Evolutionary conservation across 2,797 vertebrate species (phyloP).

Genomic region (Rhincodon typus): DNA sequence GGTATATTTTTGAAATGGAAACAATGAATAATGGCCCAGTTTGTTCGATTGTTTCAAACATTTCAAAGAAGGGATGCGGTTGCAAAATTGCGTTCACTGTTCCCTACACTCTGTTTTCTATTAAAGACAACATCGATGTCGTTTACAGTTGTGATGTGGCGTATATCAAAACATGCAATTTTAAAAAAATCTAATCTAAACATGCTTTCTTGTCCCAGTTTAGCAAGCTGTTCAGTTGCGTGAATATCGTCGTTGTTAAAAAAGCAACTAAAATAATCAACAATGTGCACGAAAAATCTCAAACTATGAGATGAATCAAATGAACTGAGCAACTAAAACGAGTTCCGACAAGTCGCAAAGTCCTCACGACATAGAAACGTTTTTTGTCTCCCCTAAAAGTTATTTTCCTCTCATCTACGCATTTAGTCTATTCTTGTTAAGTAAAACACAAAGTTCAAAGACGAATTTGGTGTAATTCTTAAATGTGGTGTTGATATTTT

Average conservation of each 20-base stretch:
- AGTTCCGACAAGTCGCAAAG: not conserved
- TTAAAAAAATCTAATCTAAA: not conserved
- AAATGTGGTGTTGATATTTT: not conserved
- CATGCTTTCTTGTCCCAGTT: not conserved
- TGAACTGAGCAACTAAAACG: not conserved
- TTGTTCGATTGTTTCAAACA: not conserved
- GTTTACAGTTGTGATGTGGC: not conserved
- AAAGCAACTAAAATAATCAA: not conserved
- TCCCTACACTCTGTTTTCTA: not conserved
- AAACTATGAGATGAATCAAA: not conserved
- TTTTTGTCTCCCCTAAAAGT: not conserved
- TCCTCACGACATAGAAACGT: not conserved
- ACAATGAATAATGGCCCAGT: not conserved
- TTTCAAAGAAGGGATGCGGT: not conserved
- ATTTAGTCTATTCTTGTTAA: not conserved
- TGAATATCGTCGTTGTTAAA: not conserved
- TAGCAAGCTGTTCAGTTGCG: not conserved
- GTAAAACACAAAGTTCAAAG: not conserved
- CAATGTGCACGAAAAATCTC: not conserved
- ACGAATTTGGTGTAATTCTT: not conserved
- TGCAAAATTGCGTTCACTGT: not conserved
- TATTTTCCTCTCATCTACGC: not conserved
- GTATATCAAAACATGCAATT: not conserved
- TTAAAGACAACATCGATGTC: not conserved
- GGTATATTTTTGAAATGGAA: not conserved